Conservation (phyloP, 2,888 invertebrate genomes). For the Abrostola triplasia region DNA sequence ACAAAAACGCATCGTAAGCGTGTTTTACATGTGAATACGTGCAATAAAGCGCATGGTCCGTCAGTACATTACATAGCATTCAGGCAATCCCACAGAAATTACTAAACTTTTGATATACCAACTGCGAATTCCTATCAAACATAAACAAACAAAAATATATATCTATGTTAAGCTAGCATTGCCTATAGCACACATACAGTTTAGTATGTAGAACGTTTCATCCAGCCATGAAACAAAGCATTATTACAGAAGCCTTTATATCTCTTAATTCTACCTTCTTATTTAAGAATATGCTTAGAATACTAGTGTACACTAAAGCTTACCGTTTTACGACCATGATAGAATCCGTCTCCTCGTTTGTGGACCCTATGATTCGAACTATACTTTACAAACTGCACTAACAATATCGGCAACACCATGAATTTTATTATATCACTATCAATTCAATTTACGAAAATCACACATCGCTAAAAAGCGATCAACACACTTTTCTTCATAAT, state of each 20-base stretch:
- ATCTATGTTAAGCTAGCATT: constrained; percentile 35
- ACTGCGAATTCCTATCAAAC: constrained; percentile 45
- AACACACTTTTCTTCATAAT: constrained; percentile 82
- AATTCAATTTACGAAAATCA: constrained; percentile 82
- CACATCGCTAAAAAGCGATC: constrained; percentile 87
- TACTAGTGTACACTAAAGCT: constrained; percentile 68
- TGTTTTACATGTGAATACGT: constrained; percentile 39
- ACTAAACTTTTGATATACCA: constrained; percentile 20
- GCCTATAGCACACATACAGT: constrained; percentile 30
- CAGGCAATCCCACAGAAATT: constrained; percentile 14
- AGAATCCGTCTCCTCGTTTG: constrained; percentile 88
- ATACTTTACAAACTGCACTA: constrained; percentile 82
- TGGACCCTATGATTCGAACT: constrained; percentile 88
- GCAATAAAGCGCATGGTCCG: constrained; percentile 39
- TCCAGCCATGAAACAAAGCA: constrained; percentile 57
- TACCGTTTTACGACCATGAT: constrained; percentile 89
- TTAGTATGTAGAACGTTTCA: constrained; percentile 33
- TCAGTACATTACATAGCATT: constrained; percentile 16
- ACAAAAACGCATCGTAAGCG: constrained; percentile 46
- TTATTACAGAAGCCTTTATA: constrained; percentile 9
- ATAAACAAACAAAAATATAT: constrained; percentile 63
- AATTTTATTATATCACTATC: constrained; percentile 83
- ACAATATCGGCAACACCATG: constrained; percentile 84
- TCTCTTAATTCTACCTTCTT: constrained; percentile 10
- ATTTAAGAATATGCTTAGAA: constrained; percentile 14